Evolutionary conservation across 2,113 vertebrate species (phyloP).

Genomic region (Junco hyemalis): DNA sequence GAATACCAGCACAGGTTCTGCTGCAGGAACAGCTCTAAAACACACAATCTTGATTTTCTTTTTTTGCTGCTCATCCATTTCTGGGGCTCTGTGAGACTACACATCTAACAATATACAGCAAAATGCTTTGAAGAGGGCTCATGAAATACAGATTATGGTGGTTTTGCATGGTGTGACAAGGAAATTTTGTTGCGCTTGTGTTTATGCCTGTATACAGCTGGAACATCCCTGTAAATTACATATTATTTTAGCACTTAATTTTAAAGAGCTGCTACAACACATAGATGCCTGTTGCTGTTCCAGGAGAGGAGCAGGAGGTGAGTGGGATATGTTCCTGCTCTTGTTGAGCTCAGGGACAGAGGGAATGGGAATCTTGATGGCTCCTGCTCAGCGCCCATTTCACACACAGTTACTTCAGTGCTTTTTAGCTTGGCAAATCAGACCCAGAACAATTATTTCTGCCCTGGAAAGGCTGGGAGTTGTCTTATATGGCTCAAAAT

Average conservation of each 20-base stretch:
- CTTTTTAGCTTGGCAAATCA: background rate
- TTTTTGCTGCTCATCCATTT: background rate
- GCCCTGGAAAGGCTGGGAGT: background rate
- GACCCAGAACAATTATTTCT: background rate
- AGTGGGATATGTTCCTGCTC: background rate
- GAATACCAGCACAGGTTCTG: background rate
- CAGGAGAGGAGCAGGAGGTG: background rate
- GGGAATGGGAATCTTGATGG: background rate
- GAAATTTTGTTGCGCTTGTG: background rate
- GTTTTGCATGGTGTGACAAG: background rate
- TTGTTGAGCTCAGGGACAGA: background rate
- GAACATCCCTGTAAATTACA: background rate
- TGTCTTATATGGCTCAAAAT: background rate
- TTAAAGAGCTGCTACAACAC: background rate
- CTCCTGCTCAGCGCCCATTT: background rate
- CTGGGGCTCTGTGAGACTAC: background rate
- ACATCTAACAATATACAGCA: background rate
- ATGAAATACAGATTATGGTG: background rate
- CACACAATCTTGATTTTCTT: background rate
- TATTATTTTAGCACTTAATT: background rate
- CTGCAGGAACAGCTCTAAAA: background rate
- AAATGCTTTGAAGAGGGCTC: background rate
- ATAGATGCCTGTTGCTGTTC: background rate
- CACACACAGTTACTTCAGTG: fast-evolving
- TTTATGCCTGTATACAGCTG: background rate